A percentile compares a stretch with the other conserved stretches of the same genome.
Conservation (phyloP, 2,888 invertebrate genomes). For the Nymphalis c-album region DNA sequence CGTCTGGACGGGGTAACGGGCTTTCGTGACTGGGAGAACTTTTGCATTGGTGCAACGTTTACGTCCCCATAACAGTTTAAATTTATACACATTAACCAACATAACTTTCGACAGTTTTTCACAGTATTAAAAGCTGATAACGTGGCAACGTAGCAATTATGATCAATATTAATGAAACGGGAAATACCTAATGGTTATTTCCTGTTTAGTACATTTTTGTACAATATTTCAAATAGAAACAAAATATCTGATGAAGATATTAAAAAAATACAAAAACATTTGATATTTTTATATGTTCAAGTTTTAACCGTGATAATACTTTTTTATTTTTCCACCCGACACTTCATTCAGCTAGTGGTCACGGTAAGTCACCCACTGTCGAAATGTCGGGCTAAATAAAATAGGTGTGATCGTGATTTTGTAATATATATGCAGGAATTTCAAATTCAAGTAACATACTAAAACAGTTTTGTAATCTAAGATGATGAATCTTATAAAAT, state of each 20-base stretch:
- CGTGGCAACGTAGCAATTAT: not conserved
- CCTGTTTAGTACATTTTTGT: not conserved
- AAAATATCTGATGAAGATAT: not conserved
- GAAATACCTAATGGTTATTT: constrained; percentile 2
- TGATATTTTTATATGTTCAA: too few species aligned
- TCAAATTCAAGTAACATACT: too few species aligned
- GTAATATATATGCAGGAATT: too few species aligned
- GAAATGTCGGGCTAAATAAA: too few species aligned
- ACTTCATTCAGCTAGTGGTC: too few species aligned
- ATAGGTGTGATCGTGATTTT: too few species aligned
- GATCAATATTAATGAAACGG: constrained; percentile 2
- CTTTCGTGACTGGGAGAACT: constrained; percentile 66
- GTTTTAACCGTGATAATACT: too few species aligned
- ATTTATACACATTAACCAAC: constrained; percentile 5
- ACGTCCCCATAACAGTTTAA: constrained; percentile 8
- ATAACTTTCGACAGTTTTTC: constrained; percentile 7
- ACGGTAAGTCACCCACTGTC: too few species aligned
- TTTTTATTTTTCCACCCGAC: too few species aligned
- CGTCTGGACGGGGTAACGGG: constrained; percentile 62
- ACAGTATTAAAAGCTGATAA: constrained; percentile 5
- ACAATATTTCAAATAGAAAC: not conserved
- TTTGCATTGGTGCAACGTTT: constrained; percentile 61
- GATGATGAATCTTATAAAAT: too few species aligned
- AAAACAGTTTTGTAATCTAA: too few species aligned
- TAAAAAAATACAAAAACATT: too few species aligned